These are phyloP conservation scores for Lutjanus argentimaculatus DNA, from an alignment of 2,797 vertebrate species.

Conservation along the genomic window DNA sequence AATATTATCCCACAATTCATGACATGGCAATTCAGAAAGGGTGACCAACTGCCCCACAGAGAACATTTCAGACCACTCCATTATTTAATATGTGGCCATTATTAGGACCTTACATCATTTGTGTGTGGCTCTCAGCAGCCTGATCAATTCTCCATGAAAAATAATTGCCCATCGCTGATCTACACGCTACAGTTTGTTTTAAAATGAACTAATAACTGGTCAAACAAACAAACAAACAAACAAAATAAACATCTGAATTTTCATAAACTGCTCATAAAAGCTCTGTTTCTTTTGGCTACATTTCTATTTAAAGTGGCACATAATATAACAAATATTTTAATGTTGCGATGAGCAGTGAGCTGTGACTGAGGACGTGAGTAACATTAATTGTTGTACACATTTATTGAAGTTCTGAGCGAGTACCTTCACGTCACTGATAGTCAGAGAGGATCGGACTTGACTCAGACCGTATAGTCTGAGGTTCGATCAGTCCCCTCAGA, in stretches of 20 bases:
- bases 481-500: background rate
- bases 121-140: too few relatives aligned
- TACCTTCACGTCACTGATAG: background rate
- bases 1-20: too few relatives aligned
- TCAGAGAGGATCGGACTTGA: background rate
- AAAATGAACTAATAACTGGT: background rate
- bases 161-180: too few relatives aligned
- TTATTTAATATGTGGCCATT: too few relatives aligned
- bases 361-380: background rate
- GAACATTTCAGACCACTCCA: too few relatives aligned
- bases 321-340: background rate
- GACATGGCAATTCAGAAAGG: too few relatives aligned
- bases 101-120: too few relatives aligned
- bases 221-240: too few relatives aligned
- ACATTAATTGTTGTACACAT: background rate
- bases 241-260: background rate
- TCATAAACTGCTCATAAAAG: background rate
- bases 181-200: background rate
- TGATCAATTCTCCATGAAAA: too few relatives aligned
- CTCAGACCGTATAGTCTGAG: background rate
- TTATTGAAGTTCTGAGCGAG: constrained; percentile 25
- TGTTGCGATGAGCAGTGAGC: background rate
- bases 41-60: too few relatives aligned
- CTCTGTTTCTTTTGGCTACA: background rate
- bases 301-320: background rate